Conservation (phyloP, 2,888 invertebrate species). For the Pardosa pseudoannulata region DNA sequence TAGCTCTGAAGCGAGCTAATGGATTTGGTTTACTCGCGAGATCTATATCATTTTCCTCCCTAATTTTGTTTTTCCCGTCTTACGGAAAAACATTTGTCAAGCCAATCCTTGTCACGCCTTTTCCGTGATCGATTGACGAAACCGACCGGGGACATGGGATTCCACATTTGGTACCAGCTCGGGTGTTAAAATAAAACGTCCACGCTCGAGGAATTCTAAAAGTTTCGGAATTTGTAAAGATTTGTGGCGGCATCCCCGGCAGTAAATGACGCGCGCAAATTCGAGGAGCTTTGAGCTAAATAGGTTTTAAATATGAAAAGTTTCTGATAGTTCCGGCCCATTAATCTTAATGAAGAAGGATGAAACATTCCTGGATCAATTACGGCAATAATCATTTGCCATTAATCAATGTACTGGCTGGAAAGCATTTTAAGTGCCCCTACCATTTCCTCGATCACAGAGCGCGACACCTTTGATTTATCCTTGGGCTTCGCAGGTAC, state of each 20-base stretch:
- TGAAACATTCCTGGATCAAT: slow-evolving; percentile 71
- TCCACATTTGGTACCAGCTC: slow-evolving; percentile 7
- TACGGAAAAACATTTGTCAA: slow-evolving; percentile 7
- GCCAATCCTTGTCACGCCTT: slow-evolving; percentile 6
- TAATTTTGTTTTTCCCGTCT: slow-evolving; percentile 7
- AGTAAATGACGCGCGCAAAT: slow-evolving; percentile 68
- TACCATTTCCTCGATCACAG: slow-evolving; percentile 51
- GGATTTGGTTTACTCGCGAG: slow-evolving; percentile 12
- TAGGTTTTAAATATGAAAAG: slow-evolving; percentile 72
- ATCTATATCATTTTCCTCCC: slow-evolving; percentile 4
- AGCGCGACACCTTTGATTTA: slow-evolving; percentile 64
- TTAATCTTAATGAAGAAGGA: slow-evolving; percentile 73
- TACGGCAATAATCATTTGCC: slow-evolving; percentile 72
- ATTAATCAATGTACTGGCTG: slow-evolving; percentile 65
- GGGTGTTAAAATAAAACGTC: slow-evolving; percentile 46
- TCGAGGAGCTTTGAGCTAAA: slow-evolving; percentile 59
- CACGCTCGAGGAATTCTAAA: slow-evolving; percentile 60
- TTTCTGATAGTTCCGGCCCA: slow-evolving; percentile 70
- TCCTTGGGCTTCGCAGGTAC: slow-evolving; percentile 57
- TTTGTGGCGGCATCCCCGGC: slow-evolving; percentile 45
- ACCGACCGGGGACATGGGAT: background rate
- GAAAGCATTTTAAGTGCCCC: slow-evolving; percentile 70
- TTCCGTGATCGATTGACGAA: slow-evolving; percentile 6
- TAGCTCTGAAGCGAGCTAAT: background rate
- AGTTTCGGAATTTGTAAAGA: slow-evolving; percentile 55